Conservation (phyloP, 2,888 invertebrate genomes). For the Mongoloraphidia duomilia region DNA sequence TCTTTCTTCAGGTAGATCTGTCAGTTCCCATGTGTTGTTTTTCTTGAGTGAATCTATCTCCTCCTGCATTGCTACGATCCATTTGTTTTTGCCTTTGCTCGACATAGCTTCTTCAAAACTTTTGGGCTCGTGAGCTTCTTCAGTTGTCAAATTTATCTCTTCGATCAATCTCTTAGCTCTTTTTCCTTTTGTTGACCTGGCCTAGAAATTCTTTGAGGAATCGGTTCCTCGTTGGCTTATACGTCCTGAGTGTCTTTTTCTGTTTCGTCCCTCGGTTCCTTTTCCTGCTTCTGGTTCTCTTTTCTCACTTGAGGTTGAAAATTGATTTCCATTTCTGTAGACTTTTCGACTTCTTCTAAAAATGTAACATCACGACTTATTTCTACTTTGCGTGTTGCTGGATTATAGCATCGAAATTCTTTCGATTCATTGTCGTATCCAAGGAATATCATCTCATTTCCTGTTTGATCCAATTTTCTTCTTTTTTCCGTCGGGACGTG, state of each 20-base stretch:
- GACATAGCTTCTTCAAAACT: constrained; percentile 8
- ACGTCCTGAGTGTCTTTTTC: neutral
- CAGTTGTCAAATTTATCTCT: neutral
- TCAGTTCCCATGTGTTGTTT: constrained; percentile 16
- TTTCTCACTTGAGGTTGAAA: neutral
- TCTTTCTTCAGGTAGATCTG: constrained; percentile 11
- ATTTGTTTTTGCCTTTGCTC: constrained; percentile 7
- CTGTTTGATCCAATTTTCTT: constrained; percentile 12
- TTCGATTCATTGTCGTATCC: constrained; percentile 14
- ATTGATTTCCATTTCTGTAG: neutral
- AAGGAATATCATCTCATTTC: constrained; percentile 13
- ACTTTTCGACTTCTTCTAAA: neutral
- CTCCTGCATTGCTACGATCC: constrained; percentile 16
- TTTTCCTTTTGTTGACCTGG: constrained; percentile 1
- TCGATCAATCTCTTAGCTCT: neutral
- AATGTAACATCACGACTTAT: constrained; percentile 10
- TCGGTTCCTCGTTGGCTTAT: neutral
- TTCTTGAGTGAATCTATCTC: constrained; percentile 16
- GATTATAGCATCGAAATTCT: constrained; percentile 13
- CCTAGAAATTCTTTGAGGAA: neutral
- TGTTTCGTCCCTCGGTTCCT: neutral
- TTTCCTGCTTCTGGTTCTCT: neutral
- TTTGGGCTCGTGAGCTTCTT: neutral
- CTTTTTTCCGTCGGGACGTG: constrained; percentile 12
- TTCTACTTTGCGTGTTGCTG: constrained; percentile 5